A percentile compares a stretch with the other conserved stretches of the same genome.
phyloP scores from a whole-genome alignment of 1,140 invertebrate genomes.

The Camponotus vicinus region DNA sequence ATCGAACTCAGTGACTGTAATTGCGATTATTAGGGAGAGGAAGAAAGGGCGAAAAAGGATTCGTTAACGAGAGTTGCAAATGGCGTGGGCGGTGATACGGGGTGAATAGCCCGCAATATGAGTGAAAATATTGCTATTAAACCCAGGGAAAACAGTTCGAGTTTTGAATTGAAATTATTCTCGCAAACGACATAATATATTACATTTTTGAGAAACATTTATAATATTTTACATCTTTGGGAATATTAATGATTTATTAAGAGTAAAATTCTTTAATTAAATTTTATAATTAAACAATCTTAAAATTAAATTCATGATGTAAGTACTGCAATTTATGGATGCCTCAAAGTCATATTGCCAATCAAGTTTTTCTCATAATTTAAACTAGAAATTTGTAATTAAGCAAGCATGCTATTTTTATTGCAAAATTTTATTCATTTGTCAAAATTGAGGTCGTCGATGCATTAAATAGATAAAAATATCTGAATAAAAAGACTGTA shows the following conservation, averaged over 20 bases:
- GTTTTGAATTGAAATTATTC: neutral
- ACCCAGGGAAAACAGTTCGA: neutral
- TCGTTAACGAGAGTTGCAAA: slow-evolving; percentile 15
- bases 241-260: neutral
- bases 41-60: too few relatives aligned
- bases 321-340: neutral
- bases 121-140: neutral
- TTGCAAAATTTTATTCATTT: neutral
- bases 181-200: slow-evolving; percentile 7
- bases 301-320: neutral
- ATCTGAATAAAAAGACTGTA: neutral
- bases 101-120: neutral
- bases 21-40: neutral
- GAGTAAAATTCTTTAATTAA: neutral
- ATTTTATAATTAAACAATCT: neutral
- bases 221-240: neutral
- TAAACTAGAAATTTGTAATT: neutral
- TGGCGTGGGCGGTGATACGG: neutral
- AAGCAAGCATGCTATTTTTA: neutral
- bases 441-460: neutral
- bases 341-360: neutral
- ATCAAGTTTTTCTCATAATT: neutral
- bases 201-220: neutral
- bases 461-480: neutral
- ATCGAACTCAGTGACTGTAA: neutral